These are phyloP conservation scores for Mormyrus iriodes DNA, from an alignment of 2,113 vertebrate genomes.

Conservation along the genomic window DNA sequence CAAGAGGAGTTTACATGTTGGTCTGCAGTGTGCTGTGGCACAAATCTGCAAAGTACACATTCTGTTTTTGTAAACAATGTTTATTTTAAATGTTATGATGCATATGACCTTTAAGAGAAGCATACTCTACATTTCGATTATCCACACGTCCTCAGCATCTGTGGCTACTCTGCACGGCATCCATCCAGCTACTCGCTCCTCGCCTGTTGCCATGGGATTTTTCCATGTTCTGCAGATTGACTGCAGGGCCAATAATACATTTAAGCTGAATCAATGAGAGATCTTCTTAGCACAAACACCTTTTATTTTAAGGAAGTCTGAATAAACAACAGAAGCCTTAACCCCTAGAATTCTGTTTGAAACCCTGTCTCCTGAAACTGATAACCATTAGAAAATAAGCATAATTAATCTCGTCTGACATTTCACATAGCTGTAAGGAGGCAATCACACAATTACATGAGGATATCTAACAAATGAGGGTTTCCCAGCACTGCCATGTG, in stretches of 20 bases:
- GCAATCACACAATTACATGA: not conserved
- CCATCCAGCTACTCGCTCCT: not conserved
- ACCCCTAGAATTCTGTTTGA: not conserved
- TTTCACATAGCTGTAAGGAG: not conserved
- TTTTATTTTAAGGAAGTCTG: not conserved
- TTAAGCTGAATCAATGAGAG: not conserved
- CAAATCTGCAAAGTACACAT: not conserved
- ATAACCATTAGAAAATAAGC: not conserved
- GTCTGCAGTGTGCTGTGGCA: not conserved
- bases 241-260: not conserved
- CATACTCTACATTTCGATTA: not conserved
- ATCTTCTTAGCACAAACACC: not conserved
- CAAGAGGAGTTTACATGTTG: not conserved
- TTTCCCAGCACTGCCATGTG: not conserved
- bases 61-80: not conserved
- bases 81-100: not conserved
- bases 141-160: not conserved
- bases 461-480: not conserved
- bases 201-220: constrained; percentile 13
- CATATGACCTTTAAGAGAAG: not conserved
- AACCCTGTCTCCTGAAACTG: not conserved
- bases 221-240: not conserved
- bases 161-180: not conserved
- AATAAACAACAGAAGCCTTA: not conserved
- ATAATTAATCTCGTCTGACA: not conserved